These are phyloP conservation scores for Diadophis punctatus DNA, from an alignment of 2,113 vertebrate genomes.

Conservation along the genomic window DNA sequence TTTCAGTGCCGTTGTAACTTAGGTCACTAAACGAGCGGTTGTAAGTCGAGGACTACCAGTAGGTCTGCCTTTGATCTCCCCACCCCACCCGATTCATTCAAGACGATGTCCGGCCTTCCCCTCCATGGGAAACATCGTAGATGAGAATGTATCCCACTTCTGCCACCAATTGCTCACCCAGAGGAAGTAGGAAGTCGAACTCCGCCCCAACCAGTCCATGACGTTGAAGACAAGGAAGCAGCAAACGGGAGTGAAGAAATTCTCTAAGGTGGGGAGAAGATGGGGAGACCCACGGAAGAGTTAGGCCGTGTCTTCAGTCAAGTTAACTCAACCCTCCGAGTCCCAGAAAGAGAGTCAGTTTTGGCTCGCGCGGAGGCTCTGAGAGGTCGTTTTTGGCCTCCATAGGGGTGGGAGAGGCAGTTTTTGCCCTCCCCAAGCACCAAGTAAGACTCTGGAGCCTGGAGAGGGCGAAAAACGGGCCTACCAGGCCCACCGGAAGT, in stretches of 20 bases:
- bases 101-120: background rate
- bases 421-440: too few species aligned
- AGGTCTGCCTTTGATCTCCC: background rate
- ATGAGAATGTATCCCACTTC: background rate
- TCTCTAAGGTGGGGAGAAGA: slow-evolving; percentile 55
- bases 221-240: slow-evolving; percentile 85
- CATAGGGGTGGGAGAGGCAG: too few species aligned
- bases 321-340: background rate
- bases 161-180: slow-evolving; percentile 69
- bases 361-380: too few species aligned
- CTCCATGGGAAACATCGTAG: background rate
- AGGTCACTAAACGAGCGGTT: background rate
- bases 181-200: slow-evolving; percentile 70
- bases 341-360: background rate
- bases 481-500: too few species aligned
- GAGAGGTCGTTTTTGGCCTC: too few species aligned
- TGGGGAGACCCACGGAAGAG: background rate
- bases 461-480: too few species aligned
- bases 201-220: slow-evolving; percentile 79
- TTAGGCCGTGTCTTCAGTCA: background rate
- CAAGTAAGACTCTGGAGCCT: too few species aligned
- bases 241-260: slow-evolving; percentile 79
- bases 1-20: background rate
- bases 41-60: background rate
- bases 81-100: background rate